Conservation (phyloP, 2,113 vertebrate species). For the Pollachius pollachius region DNA sequence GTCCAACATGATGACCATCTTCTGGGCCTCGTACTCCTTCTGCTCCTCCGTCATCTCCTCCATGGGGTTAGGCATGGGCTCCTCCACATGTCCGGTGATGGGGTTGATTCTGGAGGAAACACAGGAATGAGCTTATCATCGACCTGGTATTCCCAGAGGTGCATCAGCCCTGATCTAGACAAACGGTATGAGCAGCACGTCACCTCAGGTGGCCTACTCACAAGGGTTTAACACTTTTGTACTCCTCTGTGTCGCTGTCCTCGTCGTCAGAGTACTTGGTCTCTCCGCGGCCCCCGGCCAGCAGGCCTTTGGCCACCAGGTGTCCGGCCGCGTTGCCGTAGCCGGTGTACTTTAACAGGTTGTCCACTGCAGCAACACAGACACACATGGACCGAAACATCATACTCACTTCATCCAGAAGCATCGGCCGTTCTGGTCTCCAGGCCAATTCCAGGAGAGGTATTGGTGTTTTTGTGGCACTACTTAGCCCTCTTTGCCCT, state of each 20-base stretch:
- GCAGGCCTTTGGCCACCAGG: conserved; percentile 87
- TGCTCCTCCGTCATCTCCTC: conserved; percentile 99
- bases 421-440: no score
- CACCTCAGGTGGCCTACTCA: conserved; percentile 44
- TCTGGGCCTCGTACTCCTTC: conserved; percentile 97
- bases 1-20: conserved; percentile 94
- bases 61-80: conserved; percentile 91
- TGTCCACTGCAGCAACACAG: conserved; percentile 79
- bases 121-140: background rate
- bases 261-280: conserved; percentile 96
- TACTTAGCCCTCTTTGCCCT: no score
- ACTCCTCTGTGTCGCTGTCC: conserved; percentile 97
- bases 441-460: no score
- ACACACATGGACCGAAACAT: background rate
- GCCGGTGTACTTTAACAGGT: conserved; percentile 94
- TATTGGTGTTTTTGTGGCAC: no score
- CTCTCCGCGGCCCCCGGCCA: conserved; percentile 92
- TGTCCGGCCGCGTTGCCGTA: conserved; percentile 95
- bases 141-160: no score
- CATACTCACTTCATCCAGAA: background rate
- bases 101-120: conserved; percentile 85
- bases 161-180: no score
- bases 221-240: conserved; percentile 91
- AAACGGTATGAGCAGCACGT: background rate
- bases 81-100: conserved; percentile 95